These are phyloP conservation scores for Ormyrus nitidulus DNA, from an alignment of 2,888 invertebrate species.

Conservation along the genomic window DNA sequence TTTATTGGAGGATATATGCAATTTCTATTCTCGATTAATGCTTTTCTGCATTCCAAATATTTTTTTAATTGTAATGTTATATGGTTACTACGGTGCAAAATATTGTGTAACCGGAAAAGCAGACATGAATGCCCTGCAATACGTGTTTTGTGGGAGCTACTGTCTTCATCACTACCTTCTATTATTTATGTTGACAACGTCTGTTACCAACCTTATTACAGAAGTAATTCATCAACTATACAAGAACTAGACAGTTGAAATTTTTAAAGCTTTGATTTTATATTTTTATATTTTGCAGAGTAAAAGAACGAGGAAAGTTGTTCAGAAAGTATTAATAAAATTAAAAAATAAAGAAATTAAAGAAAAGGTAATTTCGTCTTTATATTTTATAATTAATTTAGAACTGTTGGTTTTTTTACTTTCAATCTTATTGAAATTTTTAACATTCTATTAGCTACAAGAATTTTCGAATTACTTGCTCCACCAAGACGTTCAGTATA, in stretches of 20 bases:
- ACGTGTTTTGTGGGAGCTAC: neutral
- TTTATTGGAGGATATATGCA: neutral
- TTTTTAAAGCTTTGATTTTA: neutral
- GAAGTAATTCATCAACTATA: neutral
- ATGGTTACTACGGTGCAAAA: neutral
- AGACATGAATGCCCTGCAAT: neutral
- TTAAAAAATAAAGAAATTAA: neutral
- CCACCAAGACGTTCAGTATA: slow-evolving; percentile 1
- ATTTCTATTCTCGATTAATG: slow-evolving; percentile 8
- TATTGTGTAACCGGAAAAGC: neutral
- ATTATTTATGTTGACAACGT: neutral
- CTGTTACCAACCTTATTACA: neutral
- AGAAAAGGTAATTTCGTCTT: neutral
- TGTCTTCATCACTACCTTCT: neutral
- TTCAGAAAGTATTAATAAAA: neutral
- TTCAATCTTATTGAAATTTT: neutral
- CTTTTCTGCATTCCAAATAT: neutral
- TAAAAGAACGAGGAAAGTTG: slow-evolving; percentile 1
- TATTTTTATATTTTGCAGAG: neutral
- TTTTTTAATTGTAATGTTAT: neutral
- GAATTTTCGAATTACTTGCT: slow-evolving; percentile 3
- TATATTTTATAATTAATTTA: neutral
- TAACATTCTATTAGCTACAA: neutral
- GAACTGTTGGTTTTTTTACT: neutral
- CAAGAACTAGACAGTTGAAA: neutral